These are phyloP conservation scores for Gymnoscelis rufifasciata DNA, from an alignment of 2,888 invertebrate genomes.

Conservation along the genomic window DNA sequence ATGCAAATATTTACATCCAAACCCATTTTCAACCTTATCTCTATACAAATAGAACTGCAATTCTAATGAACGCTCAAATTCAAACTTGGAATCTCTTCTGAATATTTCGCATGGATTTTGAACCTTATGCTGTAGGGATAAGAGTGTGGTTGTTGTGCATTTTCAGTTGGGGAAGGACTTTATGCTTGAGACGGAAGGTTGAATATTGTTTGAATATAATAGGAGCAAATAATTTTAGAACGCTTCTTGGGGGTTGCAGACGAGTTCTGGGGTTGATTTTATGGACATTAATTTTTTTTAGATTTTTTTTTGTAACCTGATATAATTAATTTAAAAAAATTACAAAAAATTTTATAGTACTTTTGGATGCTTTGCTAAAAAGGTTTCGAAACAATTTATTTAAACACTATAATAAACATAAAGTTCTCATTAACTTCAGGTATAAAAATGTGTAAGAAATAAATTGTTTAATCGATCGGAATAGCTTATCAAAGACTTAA, in stretches of 20 bases:
- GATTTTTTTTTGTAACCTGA: too few relatives aligned
- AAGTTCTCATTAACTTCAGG: too few relatives aligned
- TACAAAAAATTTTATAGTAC: too few relatives aligned
- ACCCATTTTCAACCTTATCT: constrained; percentile 7
- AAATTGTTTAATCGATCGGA: too few relatives aligned
- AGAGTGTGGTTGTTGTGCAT: not conserved
- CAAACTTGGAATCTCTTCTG: not conserved
- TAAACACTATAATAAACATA: too few relatives aligned
- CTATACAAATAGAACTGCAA: not conserved
- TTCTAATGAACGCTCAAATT: not conserved
- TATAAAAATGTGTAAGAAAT: too few relatives aligned
- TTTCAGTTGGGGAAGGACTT: not conserved
- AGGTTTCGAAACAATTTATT: too few relatives aligned
- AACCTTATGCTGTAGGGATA: not conserved
- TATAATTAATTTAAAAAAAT: too few relatives aligned
- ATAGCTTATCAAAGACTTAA: too few relatives aligned
- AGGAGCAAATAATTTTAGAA: constrained; percentile 10
- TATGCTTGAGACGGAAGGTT: not conserved
- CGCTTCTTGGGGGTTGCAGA: not conserved
- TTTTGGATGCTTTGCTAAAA: too few relatives aligned
- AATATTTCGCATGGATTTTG: not conserved
- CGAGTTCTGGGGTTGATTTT: too few relatives aligned
- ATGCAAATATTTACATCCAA: constrained; percentile 31
- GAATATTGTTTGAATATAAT: not conserved
- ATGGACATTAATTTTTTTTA: too few relatives aligned